phyloP scores from a whole-genome alignment of 2,113 vertebrate genomes.

The Tympanuchus pallidicinctus region DNA sequence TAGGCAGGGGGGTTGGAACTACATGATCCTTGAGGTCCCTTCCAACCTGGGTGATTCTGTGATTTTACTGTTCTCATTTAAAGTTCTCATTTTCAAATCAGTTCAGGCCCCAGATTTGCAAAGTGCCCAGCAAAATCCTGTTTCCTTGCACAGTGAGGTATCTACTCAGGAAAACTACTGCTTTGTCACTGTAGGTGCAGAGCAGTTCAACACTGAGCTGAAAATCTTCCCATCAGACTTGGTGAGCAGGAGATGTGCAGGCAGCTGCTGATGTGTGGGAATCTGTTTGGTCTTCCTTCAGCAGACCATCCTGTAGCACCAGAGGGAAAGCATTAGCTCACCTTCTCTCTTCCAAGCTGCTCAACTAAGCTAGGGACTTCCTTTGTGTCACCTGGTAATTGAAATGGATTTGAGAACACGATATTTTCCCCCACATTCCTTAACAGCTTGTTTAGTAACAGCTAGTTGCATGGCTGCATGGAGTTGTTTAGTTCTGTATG shows the following conservation, averaged over 20 bases:
- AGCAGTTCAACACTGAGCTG: not conserved
- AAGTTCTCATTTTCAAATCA: not conserved
- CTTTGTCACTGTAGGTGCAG: not conserved
- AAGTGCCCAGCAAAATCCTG: not conserved
- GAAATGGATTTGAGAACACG: not conserved
- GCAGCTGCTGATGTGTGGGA: not conserved
- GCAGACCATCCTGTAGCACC: not conserved
- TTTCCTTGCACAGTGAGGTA: not conserved
- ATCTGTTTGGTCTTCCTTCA: not conserved
- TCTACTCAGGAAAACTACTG: not conserved
- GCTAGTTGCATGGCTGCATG: not conserved
- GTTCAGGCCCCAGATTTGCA: not conserved
- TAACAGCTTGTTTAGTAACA: conserved; percentile 1
- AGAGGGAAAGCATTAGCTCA: not conserved
- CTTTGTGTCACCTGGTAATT: not conserved
- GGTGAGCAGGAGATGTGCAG: not conserved
- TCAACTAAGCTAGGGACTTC: not conserved
- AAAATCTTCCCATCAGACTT: not conserved
- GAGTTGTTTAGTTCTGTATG: not conserved
- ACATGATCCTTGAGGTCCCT: no score
- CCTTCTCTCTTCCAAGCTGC: not conserved
- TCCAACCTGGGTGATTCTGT: no score
- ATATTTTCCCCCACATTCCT: not conserved
- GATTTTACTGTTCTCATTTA: no score
- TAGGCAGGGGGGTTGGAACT: no score